phyloP scores from a whole-genome alignment of 64 coral and sea anemone genomes.

The Montipora capricornis region DNA sequence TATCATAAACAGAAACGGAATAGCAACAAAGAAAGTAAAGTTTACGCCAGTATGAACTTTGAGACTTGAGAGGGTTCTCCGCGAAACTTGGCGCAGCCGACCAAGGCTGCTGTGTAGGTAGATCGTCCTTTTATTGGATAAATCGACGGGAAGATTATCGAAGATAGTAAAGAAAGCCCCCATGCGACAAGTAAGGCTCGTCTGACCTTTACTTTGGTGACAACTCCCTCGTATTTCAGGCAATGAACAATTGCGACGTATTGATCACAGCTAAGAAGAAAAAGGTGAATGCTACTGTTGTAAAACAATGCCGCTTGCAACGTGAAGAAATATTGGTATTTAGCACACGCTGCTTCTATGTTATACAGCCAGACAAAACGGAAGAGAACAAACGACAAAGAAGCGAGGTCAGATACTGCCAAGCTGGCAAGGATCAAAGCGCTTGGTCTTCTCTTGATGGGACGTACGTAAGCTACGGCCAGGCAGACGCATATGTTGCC shows the following conservation, averaged over 20 bases:
- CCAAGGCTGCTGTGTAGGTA: background rate
- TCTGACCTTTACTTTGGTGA: too few relatives aligned
- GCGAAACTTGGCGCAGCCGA: slow-evolving; percentile 2
- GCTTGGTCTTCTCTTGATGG: background rate
- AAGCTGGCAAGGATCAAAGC: slow-evolving; percentile 24
- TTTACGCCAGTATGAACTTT: slow-evolving; percentile 17
- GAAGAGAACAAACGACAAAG: background rate
- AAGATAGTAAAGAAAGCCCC: background rate
- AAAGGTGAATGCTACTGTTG: too few relatives aligned
- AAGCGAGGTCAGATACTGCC: slow-evolving; percentile 37
- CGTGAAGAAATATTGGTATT: too few relatives aligned
- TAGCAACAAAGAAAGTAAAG: background rate
- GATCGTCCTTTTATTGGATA: background rate
- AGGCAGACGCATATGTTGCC: slow-evolving; percentile 29
- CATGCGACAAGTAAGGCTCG: too few relatives aligned
- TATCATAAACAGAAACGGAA: slow-evolving; percentile 20
- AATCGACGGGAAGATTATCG: background rate
- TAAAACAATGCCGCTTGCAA: too few relatives aligned
- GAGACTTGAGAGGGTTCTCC: background rate
- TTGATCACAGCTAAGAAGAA: too few relatives aligned
- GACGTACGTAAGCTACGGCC: background rate
- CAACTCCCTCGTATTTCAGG: too few relatives aligned
- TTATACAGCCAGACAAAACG: slow-evolving; percentile 36
- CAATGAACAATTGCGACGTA: too few relatives aligned
- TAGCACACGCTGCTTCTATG: background rate